Conservation (phyloP, 1,140 invertebrate species). For the Lepidotrigona ventralis region DNA sequence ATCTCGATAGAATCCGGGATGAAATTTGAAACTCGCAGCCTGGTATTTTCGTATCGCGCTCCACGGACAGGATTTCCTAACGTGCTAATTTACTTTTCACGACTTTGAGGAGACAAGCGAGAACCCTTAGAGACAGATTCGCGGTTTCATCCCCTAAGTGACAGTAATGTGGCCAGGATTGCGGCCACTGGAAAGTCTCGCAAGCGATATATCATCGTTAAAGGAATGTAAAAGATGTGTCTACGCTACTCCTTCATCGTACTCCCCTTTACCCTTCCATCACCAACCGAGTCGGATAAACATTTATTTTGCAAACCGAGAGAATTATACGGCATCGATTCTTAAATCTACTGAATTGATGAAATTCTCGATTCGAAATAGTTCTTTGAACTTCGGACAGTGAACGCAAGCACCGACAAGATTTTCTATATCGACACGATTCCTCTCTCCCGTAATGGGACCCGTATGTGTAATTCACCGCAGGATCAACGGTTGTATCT, state of each 20-base stretch:
- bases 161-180: slow-evolving; percentile 65
- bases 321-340: neutral
- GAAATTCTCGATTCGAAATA: neutral
- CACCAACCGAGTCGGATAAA: neutral
- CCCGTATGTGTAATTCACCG: slow-evolving; percentile 63
- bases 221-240: slow-evolving; percentile 67
- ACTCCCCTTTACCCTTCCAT: slow-evolving; percentile 12
- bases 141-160: slow-evolving; percentile 59
- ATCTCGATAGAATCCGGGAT: neutral
- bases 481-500: slow-evolving; percentile 47
- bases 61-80: neutral
- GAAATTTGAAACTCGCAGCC: neutral
- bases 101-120: slow-evolving; percentile 22
- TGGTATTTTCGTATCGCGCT: too few relatives aligned
- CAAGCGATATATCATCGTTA: slow-evolving; percentile 72
- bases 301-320: slow-evolving; percentile 18
- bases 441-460: slow-evolving; percentile 42
- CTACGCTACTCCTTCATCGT: neutral
- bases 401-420: neutral
- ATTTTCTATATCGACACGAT: slow-evolving; percentile 21
- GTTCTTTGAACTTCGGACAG: neutral
- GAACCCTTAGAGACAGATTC: slow-evolving; percentile 52
- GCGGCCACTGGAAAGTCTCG: slow-evolving; percentile 59
- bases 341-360: neutral
- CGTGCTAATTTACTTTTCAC: slow-evolving; percentile 7